Conservation (phyloP, 2,797 vertebrate genomes). For the Pelodytes ibericus region DNA sequence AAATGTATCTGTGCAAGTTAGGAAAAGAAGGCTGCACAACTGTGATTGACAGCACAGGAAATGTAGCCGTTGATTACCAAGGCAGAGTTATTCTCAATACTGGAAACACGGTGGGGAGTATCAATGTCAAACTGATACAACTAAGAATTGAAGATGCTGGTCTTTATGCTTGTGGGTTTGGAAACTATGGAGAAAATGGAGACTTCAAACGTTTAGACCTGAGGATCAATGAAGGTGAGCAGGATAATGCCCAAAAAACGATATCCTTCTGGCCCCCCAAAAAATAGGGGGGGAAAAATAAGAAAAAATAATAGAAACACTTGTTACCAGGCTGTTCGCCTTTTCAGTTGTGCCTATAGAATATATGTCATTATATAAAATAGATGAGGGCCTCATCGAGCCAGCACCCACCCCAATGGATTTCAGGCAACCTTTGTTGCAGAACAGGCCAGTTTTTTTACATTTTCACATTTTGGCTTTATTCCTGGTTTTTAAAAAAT, state of each 20-base stretch:
- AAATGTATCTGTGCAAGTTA: slow-evolving; percentile 67
- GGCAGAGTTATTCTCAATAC: slow-evolving; percentile 62
- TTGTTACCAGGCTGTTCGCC: too few species aligned
- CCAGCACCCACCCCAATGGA: too few species aligned
- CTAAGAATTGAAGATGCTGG: slow-evolving; percentile 66
- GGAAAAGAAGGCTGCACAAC: slow-evolving; percentile 19
- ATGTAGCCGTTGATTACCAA: fast-evolving
- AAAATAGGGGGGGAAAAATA: too few species aligned
- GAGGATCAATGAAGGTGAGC: slow-evolving; percentile 71
- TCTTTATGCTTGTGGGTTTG: slow-evolving; percentile 63
- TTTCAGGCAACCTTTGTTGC: too few species aligned
- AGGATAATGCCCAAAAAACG: background rate
- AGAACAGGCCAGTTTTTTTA: too few species aligned
- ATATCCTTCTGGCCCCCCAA: too few species aligned
- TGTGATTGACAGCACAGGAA: slow-evolving; percentile 44
- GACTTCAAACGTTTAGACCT: slow-evolving; percentile 60
- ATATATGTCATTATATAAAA: too few species aligned
- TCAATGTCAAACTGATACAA: slow-evolving; percentile 64
- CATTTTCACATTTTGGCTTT: too few species aligned
- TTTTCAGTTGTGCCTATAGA: too few species aligned
- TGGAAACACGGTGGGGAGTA: fast-evolving
- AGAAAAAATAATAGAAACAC: too few species aligned
- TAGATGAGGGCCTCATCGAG: too few species aligned
- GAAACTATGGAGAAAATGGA: fast-evolving
- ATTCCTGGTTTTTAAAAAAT: too few species aligned